phyloP scores from a whole-genome alignment of 2,888 invertebrate genomes.

The Polydrusus cervinus region DNA sequence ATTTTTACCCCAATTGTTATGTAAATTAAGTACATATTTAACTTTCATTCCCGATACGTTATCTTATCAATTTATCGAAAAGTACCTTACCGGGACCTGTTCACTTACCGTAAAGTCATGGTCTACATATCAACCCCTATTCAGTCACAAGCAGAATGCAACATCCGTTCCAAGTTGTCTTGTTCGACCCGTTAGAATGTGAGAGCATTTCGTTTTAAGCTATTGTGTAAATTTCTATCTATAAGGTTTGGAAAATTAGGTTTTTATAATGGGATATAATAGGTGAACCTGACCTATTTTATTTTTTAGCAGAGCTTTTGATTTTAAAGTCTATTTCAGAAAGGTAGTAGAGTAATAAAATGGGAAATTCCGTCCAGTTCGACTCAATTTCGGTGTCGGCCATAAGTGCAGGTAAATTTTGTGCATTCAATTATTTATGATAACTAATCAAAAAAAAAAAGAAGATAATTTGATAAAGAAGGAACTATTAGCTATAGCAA shows the following conservation, averaged over 20 bases:
- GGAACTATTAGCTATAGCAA: too few species aligned
- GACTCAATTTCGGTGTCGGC: too few species aligned
- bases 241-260: slow-evolving; percentile 6
- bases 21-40: slow-evolving; percentile 12
- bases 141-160: not conserved
- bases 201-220: not conserved
- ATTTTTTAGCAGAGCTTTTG: not conserved
- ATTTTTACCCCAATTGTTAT: slow-evolving; percentile 39
- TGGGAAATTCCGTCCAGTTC: too few species aligned
- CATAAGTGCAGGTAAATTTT: too few species aligned
- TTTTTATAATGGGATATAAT: slow-evolving; percentile 20
- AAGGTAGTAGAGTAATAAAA: too few species aligned
- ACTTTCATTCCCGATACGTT: slow-evolving; percentile 18
- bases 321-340: too few species aligned
- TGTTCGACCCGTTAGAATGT: not conserved
- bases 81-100: slow-evolving; percentile 36
- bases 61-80: slow-evolving; percentile 48
- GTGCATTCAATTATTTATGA: too few species aligned
- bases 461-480: too few species aligned
- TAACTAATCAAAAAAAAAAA: too few species aligned
- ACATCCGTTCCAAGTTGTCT: not conserved
- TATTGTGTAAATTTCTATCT: not conserved
- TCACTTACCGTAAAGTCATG: slow-evolving; percentile 36
- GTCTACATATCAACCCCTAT: not conserved
- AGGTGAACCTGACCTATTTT: slow-evolving; percentile 1